Evolutionary conservation across 1,140 invertebrate genomes (phyloP), one percentile per base, ranked within the genome.

Genomic region (Habropoda laboriosa): DNA sequence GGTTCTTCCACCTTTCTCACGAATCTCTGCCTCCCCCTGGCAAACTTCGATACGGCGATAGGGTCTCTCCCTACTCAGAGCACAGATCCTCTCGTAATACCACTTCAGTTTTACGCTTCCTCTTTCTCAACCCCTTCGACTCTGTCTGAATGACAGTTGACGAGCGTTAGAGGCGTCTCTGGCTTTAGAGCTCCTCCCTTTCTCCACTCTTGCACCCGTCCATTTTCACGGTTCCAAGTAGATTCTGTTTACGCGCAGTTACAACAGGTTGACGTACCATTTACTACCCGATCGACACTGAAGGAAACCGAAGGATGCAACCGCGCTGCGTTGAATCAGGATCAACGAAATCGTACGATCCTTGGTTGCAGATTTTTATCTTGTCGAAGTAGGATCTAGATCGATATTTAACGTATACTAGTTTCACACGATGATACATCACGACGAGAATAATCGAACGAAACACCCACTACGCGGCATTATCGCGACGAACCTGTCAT

Each of bases 401-500:
- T 18, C 13, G 40, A 45, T 24, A 7, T n/a, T n/a, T n/a, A 2
- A 16, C 27, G n/a, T 8, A n/a, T n/a, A n/a, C n/a, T n/a, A 21
- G 30, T 21, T 27, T 4, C 16, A 12, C 38, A n/a, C 21, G 35
- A 45, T 7, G 24, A 5, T 12, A 18, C 10, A 10, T 58, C 53
- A 42, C 53, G 38, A 21, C 3, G 2, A 13, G 30, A 2, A 27
- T 21, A 3, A 6, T 0, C 38, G n/a, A 42, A 27, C 30, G 30
- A 30, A n/a, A 24, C 49, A 57, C 16, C 35, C 64, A 71, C 53
- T 75, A 3, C 68, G 68, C 47, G 76, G 7, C 35, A 63, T 53
- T 21, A n/a, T 30, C 38, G 30, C n/a, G 30, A 66, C 60, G 42
- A 47, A 60, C 13, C 4, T n/a, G 24, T 58, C 38, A 47, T 61